phyloP scores from a whole-genome alignment of 2,113 vertebrate genomes.

The Holacanthus passer region DNA sequence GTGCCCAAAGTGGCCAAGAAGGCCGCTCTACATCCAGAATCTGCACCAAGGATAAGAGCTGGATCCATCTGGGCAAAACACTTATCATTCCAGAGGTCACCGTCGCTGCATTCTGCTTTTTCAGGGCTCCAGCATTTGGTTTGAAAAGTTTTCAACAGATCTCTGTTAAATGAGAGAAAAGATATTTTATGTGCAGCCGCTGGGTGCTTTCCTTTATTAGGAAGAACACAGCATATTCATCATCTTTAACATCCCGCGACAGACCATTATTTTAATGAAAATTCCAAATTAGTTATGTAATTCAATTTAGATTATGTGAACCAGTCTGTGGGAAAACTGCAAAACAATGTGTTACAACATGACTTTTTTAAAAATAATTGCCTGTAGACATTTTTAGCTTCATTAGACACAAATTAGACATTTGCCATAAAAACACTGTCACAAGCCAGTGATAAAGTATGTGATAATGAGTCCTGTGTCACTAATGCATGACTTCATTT shows the following conservation, averaged over 20 bases:
- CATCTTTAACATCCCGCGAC: neutral
- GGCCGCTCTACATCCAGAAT: conserved; percentile 87
- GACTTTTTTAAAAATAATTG: neutral
- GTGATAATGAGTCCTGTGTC: no score
- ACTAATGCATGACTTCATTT: no score
- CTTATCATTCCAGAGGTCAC: conserved; percentile 71
- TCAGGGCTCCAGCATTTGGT: conserved; percentile 87
- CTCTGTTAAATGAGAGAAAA: conserved; percentile 73
- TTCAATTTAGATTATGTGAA: neutral
- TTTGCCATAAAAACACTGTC: no score
- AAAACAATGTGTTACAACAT: neutral
- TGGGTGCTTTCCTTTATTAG: neutral
- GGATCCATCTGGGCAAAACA: conserved; percentile 79
- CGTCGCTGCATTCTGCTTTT: conserved; percentile 71
- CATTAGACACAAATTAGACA: conserved; percentile 4
- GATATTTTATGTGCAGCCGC: neutral
- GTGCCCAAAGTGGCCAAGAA: conserved; percentile 88
- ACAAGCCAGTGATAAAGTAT: no score
- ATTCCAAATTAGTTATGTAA: neutral
- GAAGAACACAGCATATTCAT: neutral
- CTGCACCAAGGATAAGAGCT: conserved; percentile 81
- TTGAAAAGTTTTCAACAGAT: conserved; percentile 80
- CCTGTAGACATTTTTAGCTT: neutral
- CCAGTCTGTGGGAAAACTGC: neutral
- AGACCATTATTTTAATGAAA: neutral